Evolutionary conservation across 1,140 invertebrate species (phyloP).

Genomic region (Procambarus clarkii): DNA sequence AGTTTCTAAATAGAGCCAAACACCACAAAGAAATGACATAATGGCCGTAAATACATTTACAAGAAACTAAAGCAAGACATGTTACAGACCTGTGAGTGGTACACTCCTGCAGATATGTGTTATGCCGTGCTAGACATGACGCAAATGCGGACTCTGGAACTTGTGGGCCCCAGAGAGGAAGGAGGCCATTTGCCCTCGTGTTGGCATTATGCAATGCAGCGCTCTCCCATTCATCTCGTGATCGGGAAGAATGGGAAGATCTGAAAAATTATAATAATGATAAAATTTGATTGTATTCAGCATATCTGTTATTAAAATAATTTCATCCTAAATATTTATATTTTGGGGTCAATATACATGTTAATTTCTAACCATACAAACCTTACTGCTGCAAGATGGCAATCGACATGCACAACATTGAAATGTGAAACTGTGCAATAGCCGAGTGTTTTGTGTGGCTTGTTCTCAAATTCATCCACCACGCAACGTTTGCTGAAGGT

Average conservation of each 20-base stretch:
- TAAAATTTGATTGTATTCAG: not conserved
- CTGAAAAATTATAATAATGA: not conserved
- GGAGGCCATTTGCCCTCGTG: slow-evolving; percentile 95
- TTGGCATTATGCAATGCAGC: slow-evolving; percentile 98
- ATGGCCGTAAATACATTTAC: no score
- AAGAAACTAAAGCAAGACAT: not conserved
- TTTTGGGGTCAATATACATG: no score
- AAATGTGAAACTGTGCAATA: slow-evolving; percentile 98
- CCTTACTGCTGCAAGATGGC: slow-evolving; percentile 96
- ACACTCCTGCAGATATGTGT: slow-evolving; percentile 80
- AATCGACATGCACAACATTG: slow-evolving; percentile 98
- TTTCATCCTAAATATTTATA: no score
- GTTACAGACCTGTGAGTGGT: slow-evolving; percentile 82
- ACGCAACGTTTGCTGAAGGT: slow-evolving; percentile 97
- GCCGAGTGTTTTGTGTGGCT: slow-evolving; percentile 79
- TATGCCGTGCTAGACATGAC: slow-evolving; percentile 87
- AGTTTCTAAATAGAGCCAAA: no score
- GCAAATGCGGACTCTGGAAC: slow-evolving; percentile 96
- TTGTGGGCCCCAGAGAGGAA: slow-evolving; percentile 97
- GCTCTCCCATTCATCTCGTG: slow-evolving; percentile 97
- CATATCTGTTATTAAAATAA: no score
- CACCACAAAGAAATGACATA: no score
- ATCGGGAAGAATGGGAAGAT: slow-evolving; percentile 76
- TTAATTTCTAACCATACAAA: slow-evolving; percentile 73
- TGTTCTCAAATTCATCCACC: slow-evolving; percentile 95